A percentile compares a stretch with the other conserved stretches of the same genome.
These are phyloP conservation scores for Cataglyphis albicans DNA, from an alignment of 2,888 invertebrate species.

Conservation along the genomic window DNA sequence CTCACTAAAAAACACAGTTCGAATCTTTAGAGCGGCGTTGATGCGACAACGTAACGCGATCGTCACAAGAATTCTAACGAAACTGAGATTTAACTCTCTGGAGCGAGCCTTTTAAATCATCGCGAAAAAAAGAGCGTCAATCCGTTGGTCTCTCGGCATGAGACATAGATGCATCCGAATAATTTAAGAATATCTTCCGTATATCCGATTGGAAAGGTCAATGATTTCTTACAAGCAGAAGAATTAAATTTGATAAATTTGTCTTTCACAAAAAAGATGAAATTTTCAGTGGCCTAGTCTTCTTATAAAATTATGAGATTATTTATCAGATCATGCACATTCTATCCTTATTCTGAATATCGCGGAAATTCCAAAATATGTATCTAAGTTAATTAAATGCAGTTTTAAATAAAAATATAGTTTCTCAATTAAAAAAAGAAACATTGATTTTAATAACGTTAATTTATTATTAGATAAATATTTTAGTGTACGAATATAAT, in stretches of 20 bases:
- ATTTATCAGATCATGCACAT: neutral
- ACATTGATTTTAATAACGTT: neutral
- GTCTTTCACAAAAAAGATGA: neutral
- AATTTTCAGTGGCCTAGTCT: neutral
- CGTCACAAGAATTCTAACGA: slow-evolving; percentile 59
- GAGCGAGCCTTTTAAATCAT: slow-evolving; percentile 13
- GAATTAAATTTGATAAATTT: neutral
- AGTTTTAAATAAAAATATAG: neutral
- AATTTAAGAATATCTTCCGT: slow-evolving; percentile 70
- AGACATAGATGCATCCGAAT: slow-evolving; percentile 64
- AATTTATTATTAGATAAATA: neutral
- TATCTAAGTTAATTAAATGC: neutral
- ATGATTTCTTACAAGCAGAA: neutral
- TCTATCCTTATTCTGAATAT: neutral
- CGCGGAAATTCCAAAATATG: neutral
- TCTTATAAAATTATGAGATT: neutral
- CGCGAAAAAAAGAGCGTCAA: slow-evolving; percentile 54
- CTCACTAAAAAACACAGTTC: neutral
- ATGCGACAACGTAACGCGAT: slow-evolving; percentile 26
- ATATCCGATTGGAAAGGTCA: slow-evolving; percentile 13
- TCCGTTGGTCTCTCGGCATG: slow-evolving; percentile 81
- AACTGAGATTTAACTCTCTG: slow-evolving; percentile 66
- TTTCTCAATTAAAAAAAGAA: neutral
- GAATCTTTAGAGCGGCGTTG: neutral
- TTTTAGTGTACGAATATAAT: neutral